Evolutionary conservation across 2,797 vertebrate genomes (phyloP).

Genomic region (Merluccius polli): DNA sequence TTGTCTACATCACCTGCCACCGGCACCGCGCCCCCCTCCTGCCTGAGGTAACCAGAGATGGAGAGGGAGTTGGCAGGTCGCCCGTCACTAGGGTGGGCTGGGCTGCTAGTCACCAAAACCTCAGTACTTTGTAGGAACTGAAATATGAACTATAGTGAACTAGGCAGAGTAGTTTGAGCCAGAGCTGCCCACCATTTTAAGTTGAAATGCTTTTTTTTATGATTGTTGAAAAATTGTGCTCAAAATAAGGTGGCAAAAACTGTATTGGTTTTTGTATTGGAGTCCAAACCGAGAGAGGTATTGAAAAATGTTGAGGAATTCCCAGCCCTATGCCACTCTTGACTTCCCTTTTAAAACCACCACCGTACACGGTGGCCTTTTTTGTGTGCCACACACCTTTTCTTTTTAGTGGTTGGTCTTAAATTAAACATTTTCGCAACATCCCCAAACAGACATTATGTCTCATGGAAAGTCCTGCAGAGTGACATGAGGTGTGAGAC

Average conservation of each 20-base stretch:
- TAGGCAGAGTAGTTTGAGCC: neutral
- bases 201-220: too few species aligned
- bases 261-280: neutral
- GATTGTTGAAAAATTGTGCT: neutral
- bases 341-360: neutral
- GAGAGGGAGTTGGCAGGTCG: neutral
- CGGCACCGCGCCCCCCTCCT: slow-evolving; percentile 80
- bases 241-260: neutral
- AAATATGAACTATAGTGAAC: neutral
- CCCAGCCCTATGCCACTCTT: neutral
- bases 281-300: neutral
- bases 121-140: too few species aligned
- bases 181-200: neutral
- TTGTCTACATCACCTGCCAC: slow-evolving; percentile 93
- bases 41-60: slow-evolving; percentile 75
- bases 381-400: too few species aligned
- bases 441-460: neutral
- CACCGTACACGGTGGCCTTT: too few species aligned
- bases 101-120: too few species aligned
- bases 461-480: neutral
- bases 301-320: neutral
- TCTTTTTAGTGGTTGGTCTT: neutral
- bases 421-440: too few species aligned
- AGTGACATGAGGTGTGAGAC: neutral
- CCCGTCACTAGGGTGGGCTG: too few species aligned